Percentiles rank a stretch among this genome's conserved stretches.
Conservation (phyloP, 2,888 invertebrate genomes). For the Masnerella sp. region DNA sequence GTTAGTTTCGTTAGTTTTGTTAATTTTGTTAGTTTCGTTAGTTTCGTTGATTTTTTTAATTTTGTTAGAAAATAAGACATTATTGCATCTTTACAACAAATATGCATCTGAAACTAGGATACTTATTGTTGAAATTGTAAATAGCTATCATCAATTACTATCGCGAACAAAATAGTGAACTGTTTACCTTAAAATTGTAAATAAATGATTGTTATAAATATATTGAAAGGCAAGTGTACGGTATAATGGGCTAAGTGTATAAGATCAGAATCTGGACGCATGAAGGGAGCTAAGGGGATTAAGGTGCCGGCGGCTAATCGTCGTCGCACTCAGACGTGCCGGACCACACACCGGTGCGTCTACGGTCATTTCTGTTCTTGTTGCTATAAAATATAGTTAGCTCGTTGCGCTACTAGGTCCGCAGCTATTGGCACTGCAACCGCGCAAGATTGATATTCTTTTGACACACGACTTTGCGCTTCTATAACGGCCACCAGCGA, state of each 20-base stretch:
- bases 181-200: background rate
- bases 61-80: too few relatives aligned
- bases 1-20: too few relatives aligned
- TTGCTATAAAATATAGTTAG: constrained; percentile 58
- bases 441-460: constrained; percentile 49
- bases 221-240: constrained; percentile 25
- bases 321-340: constrained; percentile 66
- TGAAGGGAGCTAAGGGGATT: constrained; percentile 52
- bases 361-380: constrained; percentile 65
- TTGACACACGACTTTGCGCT: constrained; percentile 39
- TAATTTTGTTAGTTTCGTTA: too few relatives aligned
- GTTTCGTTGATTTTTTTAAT: too few relatives aligned
- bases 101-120: too few relatives aligned
- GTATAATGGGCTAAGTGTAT: constrained; percentile 52
- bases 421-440: constrained; percentile 48
- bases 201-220: background rate
- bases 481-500: constrained; percentile 21
- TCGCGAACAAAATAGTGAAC: too few relatives aligned
- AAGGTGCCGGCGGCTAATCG: constrained; percentile 74
- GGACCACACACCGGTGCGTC: constrained; percentile 59
- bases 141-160: too few relatives aligned
- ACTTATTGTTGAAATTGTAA: too few relatives aligned
- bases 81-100: too few relatives aligned
- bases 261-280: constrained; percentile 56
- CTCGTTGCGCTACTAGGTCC: constrained; percentile 37